Evolutionary conservation across 2,113 vertebrate species (phyloP), one percentile per base, ranked within the genome.

Genomic region (Alouatta palliata): DNA sequence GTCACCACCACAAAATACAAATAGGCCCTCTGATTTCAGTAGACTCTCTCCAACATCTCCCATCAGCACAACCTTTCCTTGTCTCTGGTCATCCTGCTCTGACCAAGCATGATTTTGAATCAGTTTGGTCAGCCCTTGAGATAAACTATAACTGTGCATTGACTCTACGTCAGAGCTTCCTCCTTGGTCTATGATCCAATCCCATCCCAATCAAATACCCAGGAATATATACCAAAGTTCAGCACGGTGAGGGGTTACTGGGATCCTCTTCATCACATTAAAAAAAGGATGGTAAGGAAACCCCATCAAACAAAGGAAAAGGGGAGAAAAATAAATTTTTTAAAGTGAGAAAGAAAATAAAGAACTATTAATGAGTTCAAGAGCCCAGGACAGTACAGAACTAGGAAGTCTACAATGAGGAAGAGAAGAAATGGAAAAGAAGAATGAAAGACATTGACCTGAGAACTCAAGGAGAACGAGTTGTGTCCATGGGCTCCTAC

Each of bases 401-500:
- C 23, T 49, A 92, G 64, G 25, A 80, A 49, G 30, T 81, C 61
- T 49, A 25, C 1, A 27, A 54, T 27, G 49, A 43, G 93, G 56
- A 2, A 82, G 14, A 54, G 32, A 7, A 86, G 45, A 87, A 35
- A 37, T 2, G 27, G 54, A 52, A 49, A 52, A 64, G 56, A 77
- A 25, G 27, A 66, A 52, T 12, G 35, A 66, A 77, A 80, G 81
- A 80, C 68, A 11, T 0, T 79, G 81, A n/a, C 35, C 71, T 23
- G 20, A 68, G 73, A 32, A 35, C 86, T n/a, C 45, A 49, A 45
- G 75, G 32, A 35, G 17, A 19, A 58, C 45, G 61, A 56, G 61
- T 0, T 40, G 27, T 40, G 54, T 43, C 76, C 45, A 0, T 6
- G 21, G 52, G 71, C 84, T 52, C 98, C 98, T 97, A 99, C 99